Conservation (phyloP, 1,140 invertebrate species). For the Pogonomyrmex californicus region DNA sequence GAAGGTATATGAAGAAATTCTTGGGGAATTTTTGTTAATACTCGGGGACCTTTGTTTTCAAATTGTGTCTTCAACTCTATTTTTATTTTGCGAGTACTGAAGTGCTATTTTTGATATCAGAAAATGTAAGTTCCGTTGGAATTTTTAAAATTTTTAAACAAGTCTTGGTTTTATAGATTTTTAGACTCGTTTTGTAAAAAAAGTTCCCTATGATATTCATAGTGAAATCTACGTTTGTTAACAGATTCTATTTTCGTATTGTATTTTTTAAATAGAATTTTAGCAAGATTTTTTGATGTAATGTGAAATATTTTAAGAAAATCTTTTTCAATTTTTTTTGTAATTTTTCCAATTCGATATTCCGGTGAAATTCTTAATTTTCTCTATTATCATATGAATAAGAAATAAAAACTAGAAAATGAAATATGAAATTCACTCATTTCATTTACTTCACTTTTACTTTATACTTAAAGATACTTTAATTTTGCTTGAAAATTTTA, state of each 20-base stretch:
- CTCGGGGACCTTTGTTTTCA: not conserved
- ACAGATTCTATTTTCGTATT: not conserved
- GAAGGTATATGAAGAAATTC: not conserved
- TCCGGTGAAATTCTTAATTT: not conserved
- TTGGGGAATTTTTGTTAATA: not conserved
- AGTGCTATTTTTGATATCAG: not conserved
- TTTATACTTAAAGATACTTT: not conserved
- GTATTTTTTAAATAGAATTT: not conserved
- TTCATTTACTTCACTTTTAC: not conserved
- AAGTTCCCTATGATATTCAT: no score
- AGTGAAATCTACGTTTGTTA: not conserved
- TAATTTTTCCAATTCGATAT: not conserved
- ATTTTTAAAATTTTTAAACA: no score
- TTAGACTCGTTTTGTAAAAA: no score
- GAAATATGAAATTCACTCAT: no score
- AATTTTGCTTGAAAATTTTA: not conserved
- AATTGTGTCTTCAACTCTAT: not conserved
- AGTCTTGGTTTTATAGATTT: not conserved
- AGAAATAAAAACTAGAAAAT: not conserved
- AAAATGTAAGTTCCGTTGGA: not conserved
- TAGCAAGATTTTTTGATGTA: not conserved
- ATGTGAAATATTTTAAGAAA: not conserved
- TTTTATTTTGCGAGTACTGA: not conserved
- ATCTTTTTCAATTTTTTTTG: no score
- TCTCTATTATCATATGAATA: not conserved